Conservation (phyloP, 2,888 invertebrate genomes). For the Galerucella calmariensis region DNA sequence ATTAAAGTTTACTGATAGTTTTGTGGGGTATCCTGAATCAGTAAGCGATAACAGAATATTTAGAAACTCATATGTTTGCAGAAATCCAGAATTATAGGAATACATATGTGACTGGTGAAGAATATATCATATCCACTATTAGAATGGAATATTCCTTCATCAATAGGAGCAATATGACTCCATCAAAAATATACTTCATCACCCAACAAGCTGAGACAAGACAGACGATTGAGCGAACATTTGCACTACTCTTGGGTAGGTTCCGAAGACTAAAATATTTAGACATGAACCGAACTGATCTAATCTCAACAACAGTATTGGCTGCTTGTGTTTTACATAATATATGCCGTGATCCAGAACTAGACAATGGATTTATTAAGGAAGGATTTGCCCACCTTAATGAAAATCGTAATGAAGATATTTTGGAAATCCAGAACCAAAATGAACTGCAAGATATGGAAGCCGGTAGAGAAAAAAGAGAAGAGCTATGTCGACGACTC, state of each 20-base stretch:
- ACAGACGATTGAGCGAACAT: slow-evolving; percentile 24
- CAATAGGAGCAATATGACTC: slow-evolving; percentile 13
- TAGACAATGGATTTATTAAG: too few relatives aligned
- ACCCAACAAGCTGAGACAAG: slow-evolving; percentile 19
- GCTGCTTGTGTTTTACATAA: not conserved
- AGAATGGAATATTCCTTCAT: slow-evolving; percentile 12
- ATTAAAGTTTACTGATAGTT: slow-evolving; percentile 39
- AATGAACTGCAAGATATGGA: too few relatives aligned
- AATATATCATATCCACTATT: slow-evolving; percentile 17
- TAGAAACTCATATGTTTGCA: slow-evolving; percentile 3
- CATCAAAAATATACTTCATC: slow-evolving; percentile 23
- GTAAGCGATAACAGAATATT: slow-evolving; percentile 48
- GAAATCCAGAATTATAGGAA: not conserved
- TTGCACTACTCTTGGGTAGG: slow-evolving; percentile 27
- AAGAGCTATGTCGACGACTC: too few relatives aligned
- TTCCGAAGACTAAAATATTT: slow-evolving; percentile 24
- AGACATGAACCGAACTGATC: slow-evolving; percentile 11
- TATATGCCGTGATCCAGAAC: too few relatives aligned
- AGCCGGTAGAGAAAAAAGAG: too few relatives aligned
- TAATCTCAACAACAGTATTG: slow-evolving; percentile 14
- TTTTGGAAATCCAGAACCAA: too few relatives aligned
- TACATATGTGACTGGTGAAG: not conserved
- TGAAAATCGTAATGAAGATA: too few relatives aligned
- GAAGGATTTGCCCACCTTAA: too few relatives aligned
- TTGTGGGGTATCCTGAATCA: slow-evolving; percentile 50